These are phyloP conservation scores for Plotosus lineatus DNA, from an alignment of 2,113 vertebrate genomes.

Conservation along the genomic window DNA sequence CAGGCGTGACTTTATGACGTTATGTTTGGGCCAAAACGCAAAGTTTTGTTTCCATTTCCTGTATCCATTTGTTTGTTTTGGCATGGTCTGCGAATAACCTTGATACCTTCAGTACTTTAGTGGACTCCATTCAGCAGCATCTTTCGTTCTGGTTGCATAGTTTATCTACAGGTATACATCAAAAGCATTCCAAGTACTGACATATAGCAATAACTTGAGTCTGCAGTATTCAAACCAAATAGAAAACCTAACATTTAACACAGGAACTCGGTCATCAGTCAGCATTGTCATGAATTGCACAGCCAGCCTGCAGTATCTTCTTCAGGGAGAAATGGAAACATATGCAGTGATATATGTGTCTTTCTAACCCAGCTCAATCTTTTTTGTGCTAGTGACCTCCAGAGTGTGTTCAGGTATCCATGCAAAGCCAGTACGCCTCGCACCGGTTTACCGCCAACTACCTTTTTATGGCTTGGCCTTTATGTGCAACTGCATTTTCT, in stretches of 20 bases:
- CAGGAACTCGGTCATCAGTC: slow-evolving; percentile 13
- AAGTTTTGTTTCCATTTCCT: background rate
- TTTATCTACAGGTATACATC: slow-evolving; percentile 52
- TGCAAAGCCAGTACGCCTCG: slow-evolving; percentile 69
- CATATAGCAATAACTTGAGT: slow-evolving; percentile 68
- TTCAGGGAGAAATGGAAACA: slow-evolving; percentile 68
- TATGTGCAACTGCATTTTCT: slow-evolving; percentile 40
- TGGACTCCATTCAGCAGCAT: slow-evolving; percentile 14
- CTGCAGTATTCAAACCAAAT: slow-evolving; percentile 52
- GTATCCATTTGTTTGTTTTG: slow-evolving; percentile 16
- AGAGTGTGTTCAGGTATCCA: slow-evolving; percentile 71
- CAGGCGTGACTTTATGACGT: slow-evolving; percentile 28
- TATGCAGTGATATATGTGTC: slow-evolving; percentile 69
- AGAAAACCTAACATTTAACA: slow-evolving; percentile 17
- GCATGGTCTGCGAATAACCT: slow-evolving; percentile 26
- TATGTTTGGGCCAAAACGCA: slow-evolving; percentile 48
- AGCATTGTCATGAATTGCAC: slow-evolving; percentile 55
- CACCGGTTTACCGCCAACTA: slow-evolving; percentile 66
- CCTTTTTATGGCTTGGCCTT: slow-evolving; percentile 59
- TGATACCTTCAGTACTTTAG: background rate
- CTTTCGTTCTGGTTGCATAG: slow-evolving; percentile 40
- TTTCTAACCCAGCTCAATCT: slow-evolving; percentile 56
- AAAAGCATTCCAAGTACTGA: slow-evolving; percentile 57
- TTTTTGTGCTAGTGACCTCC: slow-evolving; percentile 67
- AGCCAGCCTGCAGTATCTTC: slow-evolving; percentile 58